Evolutionary conservation across 1,140 invertebrate species (phyloP).

Genomic region (Augochlora pura): DNA sequence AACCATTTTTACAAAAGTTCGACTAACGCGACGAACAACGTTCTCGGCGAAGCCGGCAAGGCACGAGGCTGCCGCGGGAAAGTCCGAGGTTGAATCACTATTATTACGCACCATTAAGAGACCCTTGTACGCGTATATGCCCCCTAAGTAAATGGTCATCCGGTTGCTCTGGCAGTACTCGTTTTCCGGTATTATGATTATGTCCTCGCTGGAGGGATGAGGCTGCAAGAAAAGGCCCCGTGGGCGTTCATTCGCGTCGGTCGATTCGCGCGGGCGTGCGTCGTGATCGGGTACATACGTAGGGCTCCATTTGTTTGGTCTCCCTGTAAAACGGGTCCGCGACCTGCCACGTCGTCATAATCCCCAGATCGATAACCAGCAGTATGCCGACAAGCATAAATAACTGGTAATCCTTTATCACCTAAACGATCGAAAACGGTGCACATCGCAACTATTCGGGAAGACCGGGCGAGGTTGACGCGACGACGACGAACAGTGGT

Average conservation of each 20-base stretch:
- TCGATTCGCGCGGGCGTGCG: background rate
- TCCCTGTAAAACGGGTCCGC: conserved; percentile 97
- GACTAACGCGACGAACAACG: too few species aligned
- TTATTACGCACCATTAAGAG: conserved; percentile 90
- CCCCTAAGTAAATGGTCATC: conserved; percentile 96
- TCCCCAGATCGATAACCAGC: conserved; percentile 93
- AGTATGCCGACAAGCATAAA: conserved; percentile 98
- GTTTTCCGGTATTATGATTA: conserved; percentile 94
- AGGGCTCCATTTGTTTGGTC: conserved; percentile 93
- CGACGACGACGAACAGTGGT: too few species aligned
- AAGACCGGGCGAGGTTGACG: too few species aligned
- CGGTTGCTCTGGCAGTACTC: conserved; percentile 97
- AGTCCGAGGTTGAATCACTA: too few species aligned
- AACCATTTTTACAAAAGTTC: too few species aligned
- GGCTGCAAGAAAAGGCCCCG: conserved; percentile 80
- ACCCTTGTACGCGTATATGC: conserved; percentile 98
- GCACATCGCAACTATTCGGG: background rate
- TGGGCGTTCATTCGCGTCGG: background rate
- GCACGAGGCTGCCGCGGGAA: too few species aligned
- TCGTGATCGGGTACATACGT: conserved; percentile 83
- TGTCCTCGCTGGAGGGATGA: conserved; percentile 92
- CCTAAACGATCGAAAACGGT: conserved; percentile 80
- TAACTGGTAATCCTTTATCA: conserved; percentile 98
- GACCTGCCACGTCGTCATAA: conserved; percentile 98
- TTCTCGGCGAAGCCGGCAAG: too few species aligned